Percentiles rank a stretch among this genome's conserved stretches.
phyloP scores from a whole-genome alignment of 2,888 invertebrate species.

The Litoditis marina region DNA sequence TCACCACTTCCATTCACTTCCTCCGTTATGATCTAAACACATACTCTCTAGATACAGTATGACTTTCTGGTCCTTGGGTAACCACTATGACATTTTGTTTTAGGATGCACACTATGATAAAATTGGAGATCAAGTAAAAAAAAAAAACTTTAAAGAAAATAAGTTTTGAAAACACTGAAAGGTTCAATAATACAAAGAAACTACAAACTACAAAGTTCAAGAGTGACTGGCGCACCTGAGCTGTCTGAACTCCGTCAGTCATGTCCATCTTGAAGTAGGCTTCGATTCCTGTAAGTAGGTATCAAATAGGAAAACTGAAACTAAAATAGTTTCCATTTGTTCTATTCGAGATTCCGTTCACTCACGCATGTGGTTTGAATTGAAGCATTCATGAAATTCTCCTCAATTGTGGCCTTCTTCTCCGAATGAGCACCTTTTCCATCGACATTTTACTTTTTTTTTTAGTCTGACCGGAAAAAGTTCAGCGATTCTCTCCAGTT shows the following conservation, averaged over 20 bases:
- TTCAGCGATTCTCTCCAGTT: neutral
- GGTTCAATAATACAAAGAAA: too few relatives aligned
- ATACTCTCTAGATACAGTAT: neutral
- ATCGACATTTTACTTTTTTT: neutral
- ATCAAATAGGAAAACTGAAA: neutral
- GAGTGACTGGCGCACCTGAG: too few relatives aligned
- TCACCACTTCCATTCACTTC: slow-evolving; percentile 62
- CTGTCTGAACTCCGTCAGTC: slow-evolving; percentile 60
- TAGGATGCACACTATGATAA: neutral
- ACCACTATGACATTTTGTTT: neutral
- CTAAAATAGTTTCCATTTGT: too few relatives aligned
- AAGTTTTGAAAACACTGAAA: too few relatives aligned
- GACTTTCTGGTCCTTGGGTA: neutral
- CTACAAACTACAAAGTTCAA: neutral
- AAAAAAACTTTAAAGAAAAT: too few relatives aligned
- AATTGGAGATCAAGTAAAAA: too few relatives aligned
- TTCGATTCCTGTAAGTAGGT: slow-evolving; percentile 53
- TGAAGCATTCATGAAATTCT: too few relatives aligned
- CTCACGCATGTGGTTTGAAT: too few relatives aligned
- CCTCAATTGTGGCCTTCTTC: too few relatives aligned
- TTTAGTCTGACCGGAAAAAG: neutral
- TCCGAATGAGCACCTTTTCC: too few relatives aligned
- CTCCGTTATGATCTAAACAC: slow-evolving; percentile 59
- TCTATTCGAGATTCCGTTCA: too few relatives aligned
- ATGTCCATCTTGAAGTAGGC: slow-evolving; percentile 61